These are phyloP conservation scores for Drosophila nannoptera DNA, from an alignment of 1,140 invertebrate species.

Conservation along the genomic window DNA sequence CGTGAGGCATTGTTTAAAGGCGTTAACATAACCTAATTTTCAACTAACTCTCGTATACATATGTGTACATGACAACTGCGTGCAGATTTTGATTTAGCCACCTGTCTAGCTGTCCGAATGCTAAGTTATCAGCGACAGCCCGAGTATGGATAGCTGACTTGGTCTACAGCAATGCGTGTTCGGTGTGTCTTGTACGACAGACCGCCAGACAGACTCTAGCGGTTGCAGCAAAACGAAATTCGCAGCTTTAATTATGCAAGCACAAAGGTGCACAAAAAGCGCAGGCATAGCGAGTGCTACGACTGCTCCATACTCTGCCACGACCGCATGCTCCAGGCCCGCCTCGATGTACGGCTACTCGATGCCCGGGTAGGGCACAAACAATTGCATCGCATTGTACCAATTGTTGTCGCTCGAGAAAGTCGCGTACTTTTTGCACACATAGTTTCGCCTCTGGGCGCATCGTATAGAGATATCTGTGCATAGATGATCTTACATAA, in stretches of 20 bases:
- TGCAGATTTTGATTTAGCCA: no score
- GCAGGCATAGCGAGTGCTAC: no score
- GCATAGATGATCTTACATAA: slow-evolving; percentile 2
- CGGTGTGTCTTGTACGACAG: slow-evolving; percentile 46
- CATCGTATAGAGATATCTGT: background rate
- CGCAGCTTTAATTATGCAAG: slow-evolving; percentile 59
- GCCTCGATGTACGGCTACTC: slow-evolving; percentile 3
- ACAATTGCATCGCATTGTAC: slow-evolving; percentile 59
- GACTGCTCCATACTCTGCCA: no score
- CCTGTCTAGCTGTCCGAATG: no score
- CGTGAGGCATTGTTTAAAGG: slow-evolving; percentile 4
- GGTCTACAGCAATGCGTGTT: slow-evolving; percentile 31
- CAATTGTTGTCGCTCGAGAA: slow-evolving; percentile 36
- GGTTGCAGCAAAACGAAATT: slow-evolving; percentile 40
- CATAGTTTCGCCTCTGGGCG: slow-evolving; percentile 4
- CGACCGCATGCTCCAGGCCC: background rate
- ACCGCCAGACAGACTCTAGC: slow-evolving; percentile 1
- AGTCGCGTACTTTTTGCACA: slow-evolving; percentile 32
- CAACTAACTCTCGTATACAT: no score
- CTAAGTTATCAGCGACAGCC: background rate
- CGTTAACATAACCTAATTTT: background rate
- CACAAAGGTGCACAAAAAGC: background rate
- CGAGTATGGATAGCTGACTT: background rate
- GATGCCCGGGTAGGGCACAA: slow-evolving; percentile 34
- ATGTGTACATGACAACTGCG: no score